A percentile compares a stretch with the other conserved stretches of the same genome.
phyloP scores from a whole-genome alignment of 2,888 invertebrate genomes.

The Pyrochroa serraticornis region DNA sequence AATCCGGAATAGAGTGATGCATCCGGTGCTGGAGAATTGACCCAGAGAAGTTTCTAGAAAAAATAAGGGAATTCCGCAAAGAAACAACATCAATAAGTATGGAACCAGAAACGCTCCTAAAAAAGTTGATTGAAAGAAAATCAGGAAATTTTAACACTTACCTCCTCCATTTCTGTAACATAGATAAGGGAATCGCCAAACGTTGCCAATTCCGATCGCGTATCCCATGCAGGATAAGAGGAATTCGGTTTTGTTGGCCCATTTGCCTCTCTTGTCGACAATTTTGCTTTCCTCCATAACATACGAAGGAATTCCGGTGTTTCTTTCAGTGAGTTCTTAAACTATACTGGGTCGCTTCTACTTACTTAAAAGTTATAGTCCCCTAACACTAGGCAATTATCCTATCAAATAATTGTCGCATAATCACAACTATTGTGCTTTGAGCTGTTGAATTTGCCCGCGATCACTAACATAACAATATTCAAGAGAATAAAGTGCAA shows the following conservation, averaged over 20 bases:
- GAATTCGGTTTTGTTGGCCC: slow-evolving; percentile 79
- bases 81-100: slow-evolving; percentile 78
- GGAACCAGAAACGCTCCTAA: slow-evolving; percentile 87
- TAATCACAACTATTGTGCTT: neutral
- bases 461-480: no score
- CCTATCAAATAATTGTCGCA: slow-evolving; percentile 39
- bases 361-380: slow-evolving; percentile 4
- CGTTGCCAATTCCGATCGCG: slow-evolving; percentile 84
- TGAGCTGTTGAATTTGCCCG: no score
- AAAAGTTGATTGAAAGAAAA: slow-evolving; percentile 25
- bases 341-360: neutral
- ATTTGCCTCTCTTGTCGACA: slow-evolving; percentile 64
- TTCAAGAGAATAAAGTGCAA: no score
- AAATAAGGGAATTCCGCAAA: slow-evolving; percentile 87
- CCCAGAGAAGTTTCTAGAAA: slow-evolving; percentile 87
- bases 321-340: neutral
- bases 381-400: slow-evolving; percentile 36
- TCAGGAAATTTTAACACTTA: slow-evolving; percentile 51
- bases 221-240: slow-evolving; percentile 82
- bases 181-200: slow-evolving; percentile 86
- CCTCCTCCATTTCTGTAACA: slow-evolving; percentile 88
- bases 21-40: slow-evolving; percentile 83
- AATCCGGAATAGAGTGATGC: slow-evolving; percentile 80
- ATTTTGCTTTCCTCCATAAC: slow-evolving; percentile 11
- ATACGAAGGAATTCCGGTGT: neutral